A percentile compares a stretch with the other conserved stretches of the same genome.
phyloP scores from a whole-genome alignment of 1,140 invertebrate genomes.

The Telenomus remus region DNA sequence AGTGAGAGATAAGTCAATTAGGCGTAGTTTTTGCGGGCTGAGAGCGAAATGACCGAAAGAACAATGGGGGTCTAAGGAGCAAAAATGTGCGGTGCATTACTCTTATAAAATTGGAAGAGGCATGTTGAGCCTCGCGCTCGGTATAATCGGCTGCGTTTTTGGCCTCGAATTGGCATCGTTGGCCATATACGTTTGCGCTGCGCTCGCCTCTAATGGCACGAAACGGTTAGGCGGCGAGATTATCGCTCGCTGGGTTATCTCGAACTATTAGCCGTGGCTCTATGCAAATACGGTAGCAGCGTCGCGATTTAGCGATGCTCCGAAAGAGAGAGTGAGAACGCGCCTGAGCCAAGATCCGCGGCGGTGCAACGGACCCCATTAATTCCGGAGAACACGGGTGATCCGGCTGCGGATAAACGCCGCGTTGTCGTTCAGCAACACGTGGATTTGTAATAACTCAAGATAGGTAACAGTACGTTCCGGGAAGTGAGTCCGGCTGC shows the following conservation, averaged over 20 bases:
- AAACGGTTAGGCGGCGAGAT: conserved; percentile 50
- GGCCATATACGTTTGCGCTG: conserved; percentile 43
- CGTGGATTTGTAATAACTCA: conserved; percentile 56
- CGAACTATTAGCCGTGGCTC: conserved; percentile 70
- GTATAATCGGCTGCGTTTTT: conserved; percentile 27
- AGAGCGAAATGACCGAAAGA: not conserved
- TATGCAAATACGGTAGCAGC: conserved; percentile 71
- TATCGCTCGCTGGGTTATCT: conserved; percentile 64
- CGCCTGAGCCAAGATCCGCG: conserved; percentile 47
- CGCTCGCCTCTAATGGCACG: conserved; percentile 44
- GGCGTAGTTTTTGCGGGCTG: no score
- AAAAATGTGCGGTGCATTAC: not conserved
- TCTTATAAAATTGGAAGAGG: not conserved
- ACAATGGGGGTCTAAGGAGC: not conserved
- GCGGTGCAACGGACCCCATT: conserved; percentile 68
- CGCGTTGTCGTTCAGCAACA: conserved; percentile 66
- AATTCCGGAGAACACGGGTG: conserved; percentile 70
- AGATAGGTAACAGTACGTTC: conserved; percentile 64
- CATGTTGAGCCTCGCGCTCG: not conserved
- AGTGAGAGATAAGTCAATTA: no score
- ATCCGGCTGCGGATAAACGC: conserved; percentile 67
- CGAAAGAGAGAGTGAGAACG: conserved; percentile 56
- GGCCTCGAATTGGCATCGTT: conserved; percentile 27
- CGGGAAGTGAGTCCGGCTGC: conserved; percentile 57
- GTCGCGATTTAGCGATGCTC: conserved; percentile 43